Conservation (phyloP, 2,113 vertebrate species). For the Leucopsar rothschildi region DNA sequence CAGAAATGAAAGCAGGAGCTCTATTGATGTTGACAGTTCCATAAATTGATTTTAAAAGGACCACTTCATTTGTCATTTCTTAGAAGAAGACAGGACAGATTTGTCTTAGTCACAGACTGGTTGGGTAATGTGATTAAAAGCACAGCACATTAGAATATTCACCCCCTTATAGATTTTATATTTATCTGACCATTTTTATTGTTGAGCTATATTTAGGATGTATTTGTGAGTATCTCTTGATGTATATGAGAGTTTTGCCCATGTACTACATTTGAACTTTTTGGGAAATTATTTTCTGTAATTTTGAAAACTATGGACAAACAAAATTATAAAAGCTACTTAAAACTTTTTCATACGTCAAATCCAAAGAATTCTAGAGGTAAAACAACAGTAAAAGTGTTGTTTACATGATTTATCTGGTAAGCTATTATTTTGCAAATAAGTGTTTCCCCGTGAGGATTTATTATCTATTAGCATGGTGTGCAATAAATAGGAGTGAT, state of each 20-base stretch:
- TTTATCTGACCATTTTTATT: neutral
- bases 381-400: neutral
- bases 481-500: neutral
- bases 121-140: neutral
- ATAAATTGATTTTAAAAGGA: constrained; percentile 20
- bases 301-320: neutral
- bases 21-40: constrained; percentile 15
- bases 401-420: neutral
- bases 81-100: neutral
- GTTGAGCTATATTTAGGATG: neutral
- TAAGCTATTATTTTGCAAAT: neutral
- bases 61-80: neutral
- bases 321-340: neutral
- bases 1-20: neutral
- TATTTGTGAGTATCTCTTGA: neutral
- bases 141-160: neutral
- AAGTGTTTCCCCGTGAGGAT: neutral
- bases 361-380: neutral
- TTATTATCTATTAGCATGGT: neutral
- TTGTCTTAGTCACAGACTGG: neutral
- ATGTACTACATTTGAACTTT: neutral
- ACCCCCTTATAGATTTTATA: neutral
- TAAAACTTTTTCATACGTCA: neutral
- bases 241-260: neutral
- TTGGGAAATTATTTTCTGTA: neutral